Evolutionary conservation across 2,797 vertebrate species (phyloP).

Genomic region (Macroramphosus scolopax): DNA sequence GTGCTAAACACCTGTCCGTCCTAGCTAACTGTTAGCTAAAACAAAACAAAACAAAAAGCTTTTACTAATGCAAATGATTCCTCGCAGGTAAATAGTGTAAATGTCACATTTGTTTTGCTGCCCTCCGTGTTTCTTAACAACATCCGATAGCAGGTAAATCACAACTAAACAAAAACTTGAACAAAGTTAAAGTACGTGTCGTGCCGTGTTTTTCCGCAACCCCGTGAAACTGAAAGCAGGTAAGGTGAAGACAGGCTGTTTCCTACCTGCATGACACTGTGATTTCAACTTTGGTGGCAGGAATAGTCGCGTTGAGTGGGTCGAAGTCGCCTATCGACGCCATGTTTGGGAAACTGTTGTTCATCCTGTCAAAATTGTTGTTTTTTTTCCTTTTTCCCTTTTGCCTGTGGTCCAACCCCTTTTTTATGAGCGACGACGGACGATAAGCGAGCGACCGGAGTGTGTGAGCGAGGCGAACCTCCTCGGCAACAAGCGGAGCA

Average conservation of each 20-base stretch:
- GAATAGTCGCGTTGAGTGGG: slow-evolving; percentile 86
- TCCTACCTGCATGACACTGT: slow-evolving; percentile 95
- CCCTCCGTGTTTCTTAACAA: too few relatives aligned
- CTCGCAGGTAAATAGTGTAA: too few relatives aligned
- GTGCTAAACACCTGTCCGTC: too few relatives aligned
- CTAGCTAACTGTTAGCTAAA: too few relatives aligned
- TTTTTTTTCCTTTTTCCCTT: not conserved
- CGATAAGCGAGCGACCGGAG: slow-evolving; percentile 6
- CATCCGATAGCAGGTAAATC: too few relatives aligned
- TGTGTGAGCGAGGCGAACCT: slow-evolving; percentile 35
- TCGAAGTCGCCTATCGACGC: slow-evolving; percentile 90
- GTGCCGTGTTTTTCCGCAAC: slow-evolving; percentile 2
- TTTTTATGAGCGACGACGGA: slow-evolving; percentile 16
- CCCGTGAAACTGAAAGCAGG: not conserved
- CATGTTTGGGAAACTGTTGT: slow-evolving; percentile 82
- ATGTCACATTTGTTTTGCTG: too few relatives aligned
- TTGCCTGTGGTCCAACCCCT: slow-evolving; percentile 46
- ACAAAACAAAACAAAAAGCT: too few relatives aligned
- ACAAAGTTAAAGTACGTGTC: slow-evolving; percentile 10
- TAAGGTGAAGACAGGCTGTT: not conserved
- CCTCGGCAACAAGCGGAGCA: slow-evolving; percentile 57
- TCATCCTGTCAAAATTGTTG: slow-evolving; percentile 65
- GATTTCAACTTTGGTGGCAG: slow-evolving; percentile 96
- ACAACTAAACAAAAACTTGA: too few relatives aligned
- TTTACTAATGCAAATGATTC: too few relatives aligned